Evolutionary conservation across 2,113 vertebrate species (phyloP).

Genomic region (Corythaixoides concolor): DNA sequence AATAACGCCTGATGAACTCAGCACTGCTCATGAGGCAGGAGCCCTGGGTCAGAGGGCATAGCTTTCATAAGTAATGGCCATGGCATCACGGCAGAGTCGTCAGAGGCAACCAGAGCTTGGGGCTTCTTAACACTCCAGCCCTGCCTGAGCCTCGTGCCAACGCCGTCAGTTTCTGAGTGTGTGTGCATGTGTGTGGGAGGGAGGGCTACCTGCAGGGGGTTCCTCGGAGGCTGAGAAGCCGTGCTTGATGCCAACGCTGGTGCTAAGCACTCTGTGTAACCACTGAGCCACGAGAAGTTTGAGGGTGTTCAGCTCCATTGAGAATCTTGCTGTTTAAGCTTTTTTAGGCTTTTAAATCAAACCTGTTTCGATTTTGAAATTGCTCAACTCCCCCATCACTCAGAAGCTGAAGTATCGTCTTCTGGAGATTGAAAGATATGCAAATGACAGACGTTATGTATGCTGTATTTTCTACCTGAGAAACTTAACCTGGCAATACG

Average conservation of each 20-base stretch:
- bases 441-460: not conserved
- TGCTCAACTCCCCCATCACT: not conserved
- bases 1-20: not conserved
- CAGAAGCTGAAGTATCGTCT: not conserved
- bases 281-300: not conserved
- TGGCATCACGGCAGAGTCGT: not conserved
- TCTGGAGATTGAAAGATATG: not conserved
- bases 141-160: fast-evolving
- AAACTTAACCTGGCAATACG: not conserved
- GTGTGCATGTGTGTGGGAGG: fast-evolving
- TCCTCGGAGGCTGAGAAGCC: not conserved
- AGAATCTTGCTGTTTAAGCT: not conserved
- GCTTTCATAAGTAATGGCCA: not conserved
- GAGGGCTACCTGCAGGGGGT: not conserved
- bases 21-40: not conserved
- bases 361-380: not conserved
- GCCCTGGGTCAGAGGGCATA: not conserved
- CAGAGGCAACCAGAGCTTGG: not conserved
- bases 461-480: not conserved
- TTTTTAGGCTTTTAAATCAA: not conserved
- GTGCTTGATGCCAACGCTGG: not conserved
- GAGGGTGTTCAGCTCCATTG: not conserved
- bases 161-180: not conserved
- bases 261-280: not conserved
- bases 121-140: not conserved